Evolutionary conservation across 2,113 vertebrate species (phyloP).

Genomic region (Peromyscus polionotus): DNA sequence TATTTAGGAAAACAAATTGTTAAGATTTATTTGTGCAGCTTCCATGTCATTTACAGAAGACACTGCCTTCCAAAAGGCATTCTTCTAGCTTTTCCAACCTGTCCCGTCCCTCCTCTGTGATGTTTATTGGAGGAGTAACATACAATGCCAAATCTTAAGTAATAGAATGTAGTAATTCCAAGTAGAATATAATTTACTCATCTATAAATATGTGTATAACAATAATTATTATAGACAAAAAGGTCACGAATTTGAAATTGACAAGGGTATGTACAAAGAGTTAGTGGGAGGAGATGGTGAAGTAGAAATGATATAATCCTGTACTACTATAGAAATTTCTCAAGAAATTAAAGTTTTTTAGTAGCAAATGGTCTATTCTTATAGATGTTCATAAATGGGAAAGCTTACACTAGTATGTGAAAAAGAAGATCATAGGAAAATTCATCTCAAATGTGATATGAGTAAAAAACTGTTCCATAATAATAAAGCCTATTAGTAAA

Average conservation of each 20-base stretch:
- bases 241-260: not conserved
- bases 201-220: not conserved
- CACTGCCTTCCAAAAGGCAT: not conserved
- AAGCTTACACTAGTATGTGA: not conserved
- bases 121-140: not conserved
- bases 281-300: not conserved
- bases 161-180: not conserved
- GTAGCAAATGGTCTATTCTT: not conserved
- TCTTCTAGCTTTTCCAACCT: not conserved
- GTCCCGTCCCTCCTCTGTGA: not conserved
- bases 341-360: not conserved
- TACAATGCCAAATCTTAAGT: not conserved
- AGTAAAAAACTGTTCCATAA: not conserved
- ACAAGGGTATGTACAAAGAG: not conserved
- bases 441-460: not conserved
- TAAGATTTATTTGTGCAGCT: not conserved
- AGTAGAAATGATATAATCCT: not conserved
- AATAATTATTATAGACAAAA: not conserved
- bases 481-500: not conserved
- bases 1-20: not conserved
- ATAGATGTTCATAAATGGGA: not conserved
- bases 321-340: not conserved
- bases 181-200: not conserved
- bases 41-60: not conserved
- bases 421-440: not conserved